Base-by-base conservation (phyloP, 2,797 vertebrate species). In the Hippopotamyrus pictus region DNA sequence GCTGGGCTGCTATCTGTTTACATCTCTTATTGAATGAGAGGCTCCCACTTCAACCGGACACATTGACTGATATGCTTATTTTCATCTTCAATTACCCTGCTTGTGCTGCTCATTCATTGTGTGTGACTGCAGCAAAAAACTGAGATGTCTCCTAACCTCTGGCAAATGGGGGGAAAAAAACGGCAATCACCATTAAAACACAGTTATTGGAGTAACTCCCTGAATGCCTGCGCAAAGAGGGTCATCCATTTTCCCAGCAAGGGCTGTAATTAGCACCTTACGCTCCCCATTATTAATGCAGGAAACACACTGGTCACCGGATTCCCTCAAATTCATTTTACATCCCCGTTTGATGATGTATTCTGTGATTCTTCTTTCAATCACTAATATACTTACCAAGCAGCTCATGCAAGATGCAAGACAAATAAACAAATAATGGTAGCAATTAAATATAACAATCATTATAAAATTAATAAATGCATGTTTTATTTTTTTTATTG, bases 81-180 rank as follows among this genome's bases (percentile, higher is more conserved):
- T 89, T 29, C 84, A 57, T 89, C 46, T 85, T 87, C 59, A 73
- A 54, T 73, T 89, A 73, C 85, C 46, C 41, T 37, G 41, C 62
- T 76, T 57, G n/a, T 87, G 59, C 84, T 48, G 84, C 46, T 86
- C 88, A 69, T 89, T 69, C 89, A 69, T 89, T 54, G 62, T 37
- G 25, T 33, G 48, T 41, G 54, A 84, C 41, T 85, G 79, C 53
- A 65, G 41, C 46, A 57, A 22, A 51, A 87, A 57, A 44, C n/a
- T 19, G 53, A 33, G 79, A 44, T 17, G 51, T 62, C 65, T 85
- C 25, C 79, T 85, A 65, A 65, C 37, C 54, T 46, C 29, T 87
- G 14, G 85, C 9, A 22, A 33, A 51, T 84, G 44, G 82, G 44
- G 82, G 82, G 22, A 29, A 25, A 79, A 79, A 79, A 51, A 9